These are phyloP conservation scores for Notodromas monacha DNA, from an alignment of 2,888 invertebrate genomes.

Conservation along the genomic window DNA sequence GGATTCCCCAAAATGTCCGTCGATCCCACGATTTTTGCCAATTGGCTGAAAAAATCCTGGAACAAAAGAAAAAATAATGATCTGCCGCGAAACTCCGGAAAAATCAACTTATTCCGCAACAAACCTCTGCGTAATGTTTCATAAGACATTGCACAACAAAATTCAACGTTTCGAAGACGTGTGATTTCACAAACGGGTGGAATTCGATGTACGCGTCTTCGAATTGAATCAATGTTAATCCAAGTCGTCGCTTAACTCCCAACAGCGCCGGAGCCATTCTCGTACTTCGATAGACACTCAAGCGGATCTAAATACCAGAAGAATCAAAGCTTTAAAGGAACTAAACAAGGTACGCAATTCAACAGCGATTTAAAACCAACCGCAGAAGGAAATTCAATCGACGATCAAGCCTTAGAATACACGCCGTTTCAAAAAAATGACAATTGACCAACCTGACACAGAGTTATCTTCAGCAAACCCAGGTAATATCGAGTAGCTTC, in stretches of 20 bases:
- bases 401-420: too few relatives aligned
- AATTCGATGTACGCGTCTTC: constrained; percentile 82
- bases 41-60: constrained; percentile 25
- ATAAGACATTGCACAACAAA: constrained; percentile 45
- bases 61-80: constrained; percentile 8
- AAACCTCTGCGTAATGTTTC: constrained; percentile 48
- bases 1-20: constrained; percentile 96
- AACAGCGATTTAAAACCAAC: too few relatives aligned
- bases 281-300: constrained; percentile 59
- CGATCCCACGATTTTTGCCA: constrained; percentile 71
- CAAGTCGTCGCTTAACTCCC: constrained; percentile 46
- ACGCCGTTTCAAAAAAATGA: too few relatives aligned
- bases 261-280: constrained; percentile 42
- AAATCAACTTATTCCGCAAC: constrained; percentile 11
- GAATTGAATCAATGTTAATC: constrained; percentile 65
- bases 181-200: constrained; percentile 48
- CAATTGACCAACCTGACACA: constrained; percentile 27
- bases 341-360: too few relatives aligned
- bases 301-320: constrained; percentile 26
- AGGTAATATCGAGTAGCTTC: constrained; percentile 59
- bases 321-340: too few relatives aligned
- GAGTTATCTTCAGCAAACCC: constrained; percentile 38
- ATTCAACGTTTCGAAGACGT: constrained; percentile 66
- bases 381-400: too few relatives aligned
- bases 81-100: neutral